Evolutionary conservation across 2,888 invertebrate species (phyloP).

Genomic region (Callinectes sapidus): DNA sequence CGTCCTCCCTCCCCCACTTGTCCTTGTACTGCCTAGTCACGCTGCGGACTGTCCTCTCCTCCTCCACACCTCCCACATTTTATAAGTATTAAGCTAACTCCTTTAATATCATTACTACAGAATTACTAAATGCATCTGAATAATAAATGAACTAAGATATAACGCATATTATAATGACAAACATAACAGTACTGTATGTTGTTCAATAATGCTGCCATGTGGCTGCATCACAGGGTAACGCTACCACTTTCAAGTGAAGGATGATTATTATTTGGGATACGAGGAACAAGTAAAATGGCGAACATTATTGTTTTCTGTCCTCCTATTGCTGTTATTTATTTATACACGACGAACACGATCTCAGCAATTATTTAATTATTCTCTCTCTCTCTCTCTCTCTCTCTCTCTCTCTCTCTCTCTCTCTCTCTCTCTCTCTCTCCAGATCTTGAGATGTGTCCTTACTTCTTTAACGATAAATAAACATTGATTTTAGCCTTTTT

Average conservation of each 20-base stretch:
- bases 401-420: constrained; percentile 43
- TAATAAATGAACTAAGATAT: background rate
- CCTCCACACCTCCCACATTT: background rate
- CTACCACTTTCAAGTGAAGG: background rate
- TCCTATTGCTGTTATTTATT: background rate
- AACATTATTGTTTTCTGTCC: background rate
- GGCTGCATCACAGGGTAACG: background rate
- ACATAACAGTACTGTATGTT: no score
- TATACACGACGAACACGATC: background rate
- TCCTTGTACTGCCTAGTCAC: background rate
- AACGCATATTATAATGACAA: no score
- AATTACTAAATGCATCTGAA: background rate
- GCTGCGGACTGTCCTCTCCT: background rate
- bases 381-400: constrained; percentile 41
- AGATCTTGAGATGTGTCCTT: background rate
- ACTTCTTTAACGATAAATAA: background rate
- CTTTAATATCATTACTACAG: background rate
- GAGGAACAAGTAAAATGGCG: background rate
- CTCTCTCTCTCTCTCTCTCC: constrained; percentile 45
- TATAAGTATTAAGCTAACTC: background rate
- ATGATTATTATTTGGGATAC: background rate
- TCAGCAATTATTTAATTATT: no score
- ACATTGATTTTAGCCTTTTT: no score
- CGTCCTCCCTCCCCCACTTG: background rate
- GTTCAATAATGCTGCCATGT: no score